A percentile compares a stretch with the other conserved stretches of the same genome.
phyloP scores from a whole-genome alignment of 2,797 vertebrate genomes.

The Moxostoma hubbsi region DNA sequence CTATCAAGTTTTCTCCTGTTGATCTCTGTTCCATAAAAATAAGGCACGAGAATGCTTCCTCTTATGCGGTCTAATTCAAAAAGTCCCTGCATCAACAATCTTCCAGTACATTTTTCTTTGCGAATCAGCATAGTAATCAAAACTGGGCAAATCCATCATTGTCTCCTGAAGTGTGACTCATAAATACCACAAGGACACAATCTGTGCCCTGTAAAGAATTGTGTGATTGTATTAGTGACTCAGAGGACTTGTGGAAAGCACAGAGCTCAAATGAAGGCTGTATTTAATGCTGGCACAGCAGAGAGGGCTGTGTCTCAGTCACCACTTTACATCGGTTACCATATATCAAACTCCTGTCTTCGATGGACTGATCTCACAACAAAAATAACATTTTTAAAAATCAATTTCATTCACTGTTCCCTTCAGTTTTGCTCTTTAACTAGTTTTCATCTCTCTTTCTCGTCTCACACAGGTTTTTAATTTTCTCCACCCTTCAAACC shows the following conservation, averaged over 20 bases:
- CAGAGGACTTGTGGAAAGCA: conserved; percentile 74
- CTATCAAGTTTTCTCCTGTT: background rate
- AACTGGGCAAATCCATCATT: conserved; percentile 78
- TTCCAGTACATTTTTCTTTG: conserved; percentile 31
- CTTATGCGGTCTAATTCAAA: background rate
- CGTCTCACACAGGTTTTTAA: conserved; percentile 16
- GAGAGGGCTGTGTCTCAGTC: conserved; percentile 70
- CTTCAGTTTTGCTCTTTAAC: conserved; percentile 40
- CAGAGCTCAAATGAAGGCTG: conserved; percentile 61
- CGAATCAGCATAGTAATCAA: conserved; percentile 69
- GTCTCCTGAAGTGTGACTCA: conserved; percentile 67
- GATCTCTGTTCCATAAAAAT: background rate
- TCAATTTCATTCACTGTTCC: conserved; percentile 62
- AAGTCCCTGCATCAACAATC: conserved; percentile 24
- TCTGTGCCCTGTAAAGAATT: conserved; percentile 54
- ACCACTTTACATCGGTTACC: conserved; percentile 73
- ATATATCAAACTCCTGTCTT: conserved; percentile 79
- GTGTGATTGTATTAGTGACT: conserved; percentile 55
- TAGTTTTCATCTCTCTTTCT: conserved; percentile 11
- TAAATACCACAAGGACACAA: conserved; percentile 62
- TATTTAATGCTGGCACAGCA: conserved; percentile 78
- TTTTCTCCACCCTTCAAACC: conserved; percentile 23
- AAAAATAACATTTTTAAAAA: conserved; percentile 58
- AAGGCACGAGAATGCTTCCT: background rate
- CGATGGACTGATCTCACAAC: conserved; percentile 75